Conservation (phyloP, 53 echinoderm and acorn worm species). For the Crossaster papposus region DNA sequence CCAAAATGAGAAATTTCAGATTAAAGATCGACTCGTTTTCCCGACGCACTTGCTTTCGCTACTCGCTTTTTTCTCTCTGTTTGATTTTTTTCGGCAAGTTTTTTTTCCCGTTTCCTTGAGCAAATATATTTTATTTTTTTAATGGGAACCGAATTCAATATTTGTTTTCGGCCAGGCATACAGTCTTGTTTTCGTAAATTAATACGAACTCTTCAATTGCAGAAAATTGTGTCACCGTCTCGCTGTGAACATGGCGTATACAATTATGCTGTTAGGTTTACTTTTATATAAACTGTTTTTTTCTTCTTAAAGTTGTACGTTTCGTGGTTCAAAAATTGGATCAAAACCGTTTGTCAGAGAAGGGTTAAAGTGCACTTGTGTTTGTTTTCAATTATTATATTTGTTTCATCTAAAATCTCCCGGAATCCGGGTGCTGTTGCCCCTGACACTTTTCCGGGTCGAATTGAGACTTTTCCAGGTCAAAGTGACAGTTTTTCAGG, state of each 20-base stretch:
- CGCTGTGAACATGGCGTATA: background rate
- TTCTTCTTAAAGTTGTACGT: too few species aligned
- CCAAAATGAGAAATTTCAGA: background rate
- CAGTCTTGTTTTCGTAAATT: background rate
- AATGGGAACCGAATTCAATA: background rate
- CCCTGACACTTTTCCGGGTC: too few species aligned
- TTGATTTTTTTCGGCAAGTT: background rate
- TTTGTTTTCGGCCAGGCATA: background rate
- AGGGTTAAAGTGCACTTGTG: too few species aligned
- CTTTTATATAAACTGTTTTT: too few species aligned
- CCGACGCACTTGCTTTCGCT: background rate
- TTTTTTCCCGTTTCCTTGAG: background rate
- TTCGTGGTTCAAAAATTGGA: too few species aligned
- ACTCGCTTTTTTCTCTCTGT: background rate
- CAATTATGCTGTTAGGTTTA: too few species aligned
- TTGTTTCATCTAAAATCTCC: too few species aligned
- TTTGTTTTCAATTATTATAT: too few species aligned
- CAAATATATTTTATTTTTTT: background rate
- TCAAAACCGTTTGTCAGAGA: too few species aligned
- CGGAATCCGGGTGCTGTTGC: too few species aligned
- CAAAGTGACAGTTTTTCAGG: too few species aligned
- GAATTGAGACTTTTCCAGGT: too few species aligned
- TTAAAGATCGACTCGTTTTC: background rate
- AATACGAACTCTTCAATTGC: background rate
- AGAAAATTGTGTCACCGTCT: background rate